Base-by-base conservation (phyloP, 2,797 vertebrate genomes). In the Sebastes cheni region DNA sequence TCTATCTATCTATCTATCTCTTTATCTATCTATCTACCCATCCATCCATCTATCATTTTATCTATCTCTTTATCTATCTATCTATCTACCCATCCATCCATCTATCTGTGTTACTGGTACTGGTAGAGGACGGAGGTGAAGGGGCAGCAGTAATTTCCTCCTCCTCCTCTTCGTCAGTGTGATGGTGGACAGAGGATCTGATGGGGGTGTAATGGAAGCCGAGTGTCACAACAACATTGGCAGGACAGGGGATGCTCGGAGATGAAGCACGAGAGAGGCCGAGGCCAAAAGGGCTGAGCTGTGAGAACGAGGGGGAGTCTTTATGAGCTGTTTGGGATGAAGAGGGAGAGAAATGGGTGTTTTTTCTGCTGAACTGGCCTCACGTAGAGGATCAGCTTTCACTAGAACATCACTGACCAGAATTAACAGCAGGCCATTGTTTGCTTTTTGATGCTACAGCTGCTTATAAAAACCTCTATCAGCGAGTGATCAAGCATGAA, bases 151-250 rank as follows among this genome's bases (percentile, higher is more conserved):
- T 87, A 75, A 91, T 91, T 85, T 54, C 67, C 64, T 75, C 52
- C 50, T 32, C 56, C 29, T 70, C 75, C 50, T 67, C 72, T 61
- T 75, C 71, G 66, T 76, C 77, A 1, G 86, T 34, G 75, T 75
- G 80, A 65, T 50, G 55, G 56, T 68, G 67, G 79, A 81, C 84
- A 67, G 88, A 72, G 30, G 55, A 66, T 81, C 67, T 89, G 93
- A 90, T 88, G 85, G 77, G 72, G 75, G 42, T 79, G 86, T 89
- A 89, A 92, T 92, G 83, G 86, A 90, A 84, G 83, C 80, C 12
- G 81, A 82, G 83, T 88, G 90, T 91, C 88, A 92, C 89, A 85
- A 85, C 87, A 89, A 86, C 70, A 74, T 3, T 69, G 73, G 71
- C 78, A 72, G 84, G 55, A 75, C 59, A 6, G 27, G 58, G 59